Conservation (phyloP, 2,113 vertebrate genomes). For the Corythaeola cristata region DNA sequence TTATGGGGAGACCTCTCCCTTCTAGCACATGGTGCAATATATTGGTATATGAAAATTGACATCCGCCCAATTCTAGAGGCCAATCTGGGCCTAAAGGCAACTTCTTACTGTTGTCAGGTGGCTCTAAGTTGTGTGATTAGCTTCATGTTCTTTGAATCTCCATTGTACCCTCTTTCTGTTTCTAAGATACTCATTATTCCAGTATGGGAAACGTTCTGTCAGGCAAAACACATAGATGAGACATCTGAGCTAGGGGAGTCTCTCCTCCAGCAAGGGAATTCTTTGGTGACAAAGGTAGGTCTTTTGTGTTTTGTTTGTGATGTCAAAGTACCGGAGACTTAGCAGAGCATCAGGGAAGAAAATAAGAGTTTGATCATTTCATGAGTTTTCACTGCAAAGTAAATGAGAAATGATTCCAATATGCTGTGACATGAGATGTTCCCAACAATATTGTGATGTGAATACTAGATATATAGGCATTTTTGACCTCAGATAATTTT, state of each 20-base stretch:
- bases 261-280: background rate
- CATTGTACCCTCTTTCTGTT: background rate
- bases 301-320: background rate
- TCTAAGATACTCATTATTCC: background rate
- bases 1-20: background rate
- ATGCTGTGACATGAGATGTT: background rate
- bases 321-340: background rate
- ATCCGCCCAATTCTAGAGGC: background rate
- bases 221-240: background rate
- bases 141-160: background rate
- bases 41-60: background rate
- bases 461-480: background rate
- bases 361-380: background rate
- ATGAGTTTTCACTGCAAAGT: background rate
- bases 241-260: background rate
- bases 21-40: background rate
- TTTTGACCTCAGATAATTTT: background rate
- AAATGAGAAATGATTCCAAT: background rate
- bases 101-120: background rate
- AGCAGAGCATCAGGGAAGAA: background rate
- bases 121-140: background rate
- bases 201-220: background rate
- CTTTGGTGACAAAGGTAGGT: background rate
- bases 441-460: background rate
- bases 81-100: background rate